Base-by-base conservation (phyloP, 2,113 vertebrate genomes). In the Onychorhynchus coronatus region DNA sequence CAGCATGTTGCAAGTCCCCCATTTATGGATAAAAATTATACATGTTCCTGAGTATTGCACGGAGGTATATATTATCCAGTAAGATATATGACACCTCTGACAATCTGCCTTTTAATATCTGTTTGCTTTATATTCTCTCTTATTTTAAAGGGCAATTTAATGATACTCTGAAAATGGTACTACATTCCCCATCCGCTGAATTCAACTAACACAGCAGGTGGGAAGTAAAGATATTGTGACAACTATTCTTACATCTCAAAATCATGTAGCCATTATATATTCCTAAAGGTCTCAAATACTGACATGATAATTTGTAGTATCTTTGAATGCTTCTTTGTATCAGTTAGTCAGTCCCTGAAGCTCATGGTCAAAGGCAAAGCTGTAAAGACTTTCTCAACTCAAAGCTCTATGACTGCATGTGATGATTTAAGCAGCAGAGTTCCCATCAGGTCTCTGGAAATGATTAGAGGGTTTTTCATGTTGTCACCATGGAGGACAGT, bases 201-300 rank as follows among this genome's bases (percentile, higher is more conserved):
- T 96, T 96, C 63, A 85, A 87, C 89, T 94, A 93, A 89, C 66
- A 82, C 44, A 92, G 67, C 37, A 79, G 71, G 70, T 79, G 82
- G 62, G 56, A 83, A 91, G 66, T 66, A 21, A 76, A 70, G 81
- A 62, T 82, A 93, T 18, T 89, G 73, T 85, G 85, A 91, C 65
- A 96, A 75, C 49, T 85, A 20, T 79, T 89, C 58, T 93, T 94
- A 85, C 23, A 39, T 27, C 81, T 86, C 66, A 88, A 77, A 95
- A 84, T 42, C 27, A 28, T 2, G 59, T 21, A 85, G 74, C 82
- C 67, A 77, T 65, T 89, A n/a, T 65, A 55, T 81, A 67, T 52
- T 92, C 22, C 31, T 52, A 80, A 62, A 90, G 12, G 53, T 39
- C 68, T 87, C 35, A 89, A 56, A 95, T 39, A 68, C 56, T 84